These are phyloP conservation scores for Narcine bancroftii DNA, from an alignment of 2,113 vertebrate genomes.

Conservation along the genomic window DNA sequence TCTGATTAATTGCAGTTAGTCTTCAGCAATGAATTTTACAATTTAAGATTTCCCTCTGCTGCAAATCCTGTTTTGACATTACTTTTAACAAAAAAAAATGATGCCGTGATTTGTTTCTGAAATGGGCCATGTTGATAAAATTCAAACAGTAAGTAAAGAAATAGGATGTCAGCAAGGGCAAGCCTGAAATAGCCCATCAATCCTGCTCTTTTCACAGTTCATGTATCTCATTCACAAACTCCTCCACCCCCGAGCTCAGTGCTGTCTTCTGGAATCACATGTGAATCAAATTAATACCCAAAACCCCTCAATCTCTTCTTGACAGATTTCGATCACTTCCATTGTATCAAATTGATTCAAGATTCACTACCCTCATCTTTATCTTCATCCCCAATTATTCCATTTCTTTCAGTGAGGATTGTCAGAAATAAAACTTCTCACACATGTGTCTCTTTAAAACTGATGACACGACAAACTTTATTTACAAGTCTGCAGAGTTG, in stretches of 20 bases:
- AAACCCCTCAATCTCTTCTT: background rate
- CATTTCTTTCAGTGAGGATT: no score
- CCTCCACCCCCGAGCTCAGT: background rate
- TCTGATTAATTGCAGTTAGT: background rate
- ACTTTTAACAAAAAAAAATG: slow-evolving; percentile 1
- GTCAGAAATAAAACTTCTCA: no score
- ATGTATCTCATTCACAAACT: background rate
- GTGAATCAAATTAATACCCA: background rate
- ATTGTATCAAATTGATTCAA: background rate
- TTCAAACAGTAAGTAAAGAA: background rate
- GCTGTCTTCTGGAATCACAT: background rate
- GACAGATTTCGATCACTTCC: background rate
- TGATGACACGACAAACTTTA: no score
- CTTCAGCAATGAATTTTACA: background rate
- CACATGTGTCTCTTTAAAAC: no score
- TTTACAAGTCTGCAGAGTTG: no score
- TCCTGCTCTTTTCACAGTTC: background rate
- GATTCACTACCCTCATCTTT: background rate
- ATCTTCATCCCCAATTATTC: background rate
- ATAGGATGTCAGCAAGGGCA: background rate
- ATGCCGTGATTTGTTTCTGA: background rate
- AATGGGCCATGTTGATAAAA: background rate
- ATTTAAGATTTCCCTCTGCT: background rate
- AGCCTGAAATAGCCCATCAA: background rate
- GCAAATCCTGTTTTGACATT: background rate